Conservation (phyloP, 1,140 invertebrate genomes). For the Microplitis mediator region DNA sequence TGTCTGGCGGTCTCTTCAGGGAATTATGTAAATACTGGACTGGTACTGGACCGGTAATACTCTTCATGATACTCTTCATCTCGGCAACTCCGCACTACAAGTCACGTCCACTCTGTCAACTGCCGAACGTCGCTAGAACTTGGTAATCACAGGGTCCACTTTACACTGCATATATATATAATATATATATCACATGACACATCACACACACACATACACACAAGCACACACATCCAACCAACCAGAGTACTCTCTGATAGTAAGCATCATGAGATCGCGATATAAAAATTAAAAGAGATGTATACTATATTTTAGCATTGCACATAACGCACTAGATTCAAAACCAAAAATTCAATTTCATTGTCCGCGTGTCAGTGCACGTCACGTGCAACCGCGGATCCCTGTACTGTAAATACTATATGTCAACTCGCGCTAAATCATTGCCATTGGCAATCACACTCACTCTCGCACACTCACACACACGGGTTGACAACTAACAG, state of each 20-base stretch:
- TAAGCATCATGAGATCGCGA: neutral
- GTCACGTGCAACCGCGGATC: slow-evolving; percentile 42
- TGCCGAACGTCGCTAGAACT: slow-evolving; percentile 16
- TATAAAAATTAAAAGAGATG: neutral
- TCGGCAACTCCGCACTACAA: neutral
- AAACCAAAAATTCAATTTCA: slow-evolving; percentile 57
- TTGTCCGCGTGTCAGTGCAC: slow-evolving; percentile 51
- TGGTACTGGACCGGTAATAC: neutral
- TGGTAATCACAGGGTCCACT: slow-evolving; percentile 9
- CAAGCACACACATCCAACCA: neutral
- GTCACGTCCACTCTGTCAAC: slow-evolving; percentile 16
- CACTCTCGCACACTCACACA: neutral
- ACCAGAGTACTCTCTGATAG: too few species aligned
- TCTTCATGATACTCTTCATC: neutral
- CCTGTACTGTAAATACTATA: slow-evolving; percentile 27
- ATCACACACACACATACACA: too few species aligned
- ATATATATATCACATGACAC: neutral
- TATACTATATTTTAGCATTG: neutral
- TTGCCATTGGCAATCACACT: slow-evolving; percentile 13
- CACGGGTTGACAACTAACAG: neutral
- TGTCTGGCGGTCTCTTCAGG: too few species aligned
- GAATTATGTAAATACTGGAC: too few species aligned
- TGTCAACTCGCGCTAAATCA: slow-evolving; percentile 36
- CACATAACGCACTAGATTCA: slow-evolving; percentile 46
- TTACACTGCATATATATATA: neutral